These are phyloP conservation scores for Meiosimyza decipiens DNA, from an alignment of 2,888 invertebrate genomes.

Conservation along the genomic window DNA sequence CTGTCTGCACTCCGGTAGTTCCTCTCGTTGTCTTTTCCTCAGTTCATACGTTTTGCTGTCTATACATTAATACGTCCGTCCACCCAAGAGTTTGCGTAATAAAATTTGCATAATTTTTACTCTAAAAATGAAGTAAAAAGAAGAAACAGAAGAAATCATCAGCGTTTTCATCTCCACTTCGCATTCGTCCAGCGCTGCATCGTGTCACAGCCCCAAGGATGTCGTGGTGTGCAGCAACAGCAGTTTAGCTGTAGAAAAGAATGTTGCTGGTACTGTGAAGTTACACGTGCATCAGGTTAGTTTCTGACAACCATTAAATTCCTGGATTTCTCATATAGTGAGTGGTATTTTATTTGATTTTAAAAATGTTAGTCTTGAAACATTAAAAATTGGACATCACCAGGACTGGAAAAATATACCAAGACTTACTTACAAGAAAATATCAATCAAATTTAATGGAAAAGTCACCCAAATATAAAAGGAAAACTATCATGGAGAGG, in stretches of 20 bases:
- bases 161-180: background rate
- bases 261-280: too few relatives aligned
- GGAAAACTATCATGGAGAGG: too few relatives aligned
- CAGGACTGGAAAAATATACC: too few relatives aligned
- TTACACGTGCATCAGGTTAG: too few relatives aligned
- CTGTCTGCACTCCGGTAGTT: constrained; percentile 13
- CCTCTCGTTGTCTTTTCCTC: constrained; percentile 32
- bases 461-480: too few relatives aligned
- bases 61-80: constrained; percentile 27
- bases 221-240: constrained; percentile 16
- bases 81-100: constrained; percentile 61
- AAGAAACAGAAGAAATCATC: background rate
- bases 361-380: too few relatives aligned
- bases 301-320: too few relatives aligned
- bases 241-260: background rate
- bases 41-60: constrained; percentile 32
- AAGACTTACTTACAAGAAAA: too few relatives aligned
- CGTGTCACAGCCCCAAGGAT: constrained; percentile 29
- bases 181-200: constrained; percentile 7
- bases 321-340: too few relatives aligned
- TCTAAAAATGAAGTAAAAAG: constrained; percentile 43
- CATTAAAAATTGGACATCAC: too few relatives aligned
- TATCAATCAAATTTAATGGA: too few relatives aligned
- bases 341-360: too few relatives aligned
- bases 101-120: constrained; percentile 66